phyloP scores from a whole-genome alignment of 2,797 vertebrate species.

The Danio kyathit region DNA sequence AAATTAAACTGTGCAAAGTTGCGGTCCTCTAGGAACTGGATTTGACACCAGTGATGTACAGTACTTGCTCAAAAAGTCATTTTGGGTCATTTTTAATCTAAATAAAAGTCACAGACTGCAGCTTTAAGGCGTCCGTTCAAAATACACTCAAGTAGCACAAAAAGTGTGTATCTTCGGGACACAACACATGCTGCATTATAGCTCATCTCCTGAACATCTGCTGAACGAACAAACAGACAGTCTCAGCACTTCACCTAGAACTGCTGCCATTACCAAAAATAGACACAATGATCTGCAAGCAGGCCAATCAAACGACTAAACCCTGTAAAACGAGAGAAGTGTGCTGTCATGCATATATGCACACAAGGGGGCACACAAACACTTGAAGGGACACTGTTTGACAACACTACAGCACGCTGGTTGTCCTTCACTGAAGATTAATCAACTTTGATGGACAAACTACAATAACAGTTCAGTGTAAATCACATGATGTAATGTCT shows the following conservation, averaged over 20 bases:
- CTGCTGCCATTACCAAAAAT: slow-evolving; percentile 3
- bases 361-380: not conserved
- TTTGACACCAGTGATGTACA: too few species aligned
- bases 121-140: too few species aligned
- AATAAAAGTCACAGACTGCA: too few species aligned
- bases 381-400: slow-evolving; percentile 32
- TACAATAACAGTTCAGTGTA: not conserved
- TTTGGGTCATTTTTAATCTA: too few species aligned
- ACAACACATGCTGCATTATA: too few species aligned
- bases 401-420: not conserved
- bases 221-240: slow-evolving; percentile 47
- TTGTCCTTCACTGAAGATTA: slow-evolving; percentile 8
- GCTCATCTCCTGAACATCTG: slow-evolving; percentile 53
- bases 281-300: not conserved
- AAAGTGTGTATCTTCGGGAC: too few species aligned
- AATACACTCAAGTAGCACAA: too few species aligned
- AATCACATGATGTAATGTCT: not conserved
- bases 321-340: not conserved
- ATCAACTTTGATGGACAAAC: slow-evolving; percentile 7
- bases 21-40: too few species aligned
- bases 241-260: slow-evolving; percentile 1
- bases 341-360: not conserved
- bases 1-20: too few species aligned
- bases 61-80: too few species aligned
- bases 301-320: not conserved